These are phyloP conservation scores for Biston betularia DNA, from an alignment of 2,888 invertebrate species.

Conservation along the genomic window DNA sequence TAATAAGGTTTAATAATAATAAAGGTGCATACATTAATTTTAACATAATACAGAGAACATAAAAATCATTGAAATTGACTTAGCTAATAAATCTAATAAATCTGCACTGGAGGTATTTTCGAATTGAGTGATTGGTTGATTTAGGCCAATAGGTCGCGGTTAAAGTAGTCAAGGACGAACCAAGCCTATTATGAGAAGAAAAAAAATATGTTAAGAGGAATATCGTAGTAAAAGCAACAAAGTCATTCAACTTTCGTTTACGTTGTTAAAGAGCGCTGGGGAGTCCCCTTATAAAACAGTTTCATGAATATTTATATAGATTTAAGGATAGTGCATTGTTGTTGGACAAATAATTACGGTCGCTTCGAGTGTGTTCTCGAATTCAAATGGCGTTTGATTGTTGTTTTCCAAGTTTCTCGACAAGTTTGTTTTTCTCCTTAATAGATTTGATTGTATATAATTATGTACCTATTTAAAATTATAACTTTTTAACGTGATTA, in stretches of 20 bases:
- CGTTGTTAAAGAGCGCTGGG: constrained; percentile 65
- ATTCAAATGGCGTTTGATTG: constrained; percentile 59
- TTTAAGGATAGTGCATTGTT: constrained; percentile 71
- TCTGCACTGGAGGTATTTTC: too few species aligned
- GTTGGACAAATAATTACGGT: constrained; percentile 69
- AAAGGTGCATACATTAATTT: too few species aligned
- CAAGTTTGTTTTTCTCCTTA: constrained; percentile 15
- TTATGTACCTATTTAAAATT: background rate
- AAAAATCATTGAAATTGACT: too few species aligned
- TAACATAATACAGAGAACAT: too few species aligned
- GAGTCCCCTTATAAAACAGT: constrained; percentile 67
- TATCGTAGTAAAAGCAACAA: constrained; percentile 35
- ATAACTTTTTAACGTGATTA: background rate
- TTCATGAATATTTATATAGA: constrained; percentile 77
- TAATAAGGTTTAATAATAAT: too few species aligned
- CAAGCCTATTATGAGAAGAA: too few species aligned
- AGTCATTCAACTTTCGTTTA: constrained; percentile 66
- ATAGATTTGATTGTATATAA: constrained; percentile 18
- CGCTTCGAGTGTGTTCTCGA: constrained; percentile 56
- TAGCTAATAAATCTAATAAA: too few species aligned
- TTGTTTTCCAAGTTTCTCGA: constrained; percentile 52
- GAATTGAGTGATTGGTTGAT: too few species aligned
- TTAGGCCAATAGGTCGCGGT: too few species aligned
- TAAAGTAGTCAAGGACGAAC: too few species aligned
- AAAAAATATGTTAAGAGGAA: background rate